Base-by-base conservation (phyloP, 2,888 invertebrate species). In the Philonicus albiceps region DNA sequence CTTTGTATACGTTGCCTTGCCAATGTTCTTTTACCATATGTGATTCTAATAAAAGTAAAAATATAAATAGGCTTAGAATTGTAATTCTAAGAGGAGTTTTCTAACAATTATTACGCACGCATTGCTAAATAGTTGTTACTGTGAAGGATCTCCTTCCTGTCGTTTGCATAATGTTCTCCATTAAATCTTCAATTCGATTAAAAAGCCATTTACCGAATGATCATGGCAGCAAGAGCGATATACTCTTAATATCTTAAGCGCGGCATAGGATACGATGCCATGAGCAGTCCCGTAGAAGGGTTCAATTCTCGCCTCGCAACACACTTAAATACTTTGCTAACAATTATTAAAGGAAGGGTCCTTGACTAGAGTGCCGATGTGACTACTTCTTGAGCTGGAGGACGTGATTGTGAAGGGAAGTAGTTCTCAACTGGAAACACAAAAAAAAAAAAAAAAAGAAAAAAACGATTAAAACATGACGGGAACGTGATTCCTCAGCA, bases 401-500 rank as follows among this genome's bases (percentile, higher is more conserved):
- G 81, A 87, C 87, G 87, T 87, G 87, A 87, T 87, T 86, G 76
- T 34, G 76, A 87, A 86, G 81, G 75, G 75, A 86, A 43, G 78
- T 64, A 76, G 55, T 80, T 81, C 86, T 81, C 55, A 74, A 81
- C 81, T 81, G 49, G 75, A 84, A 74, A n/a, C n/a, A n/a, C n/a
- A n/a, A n/a, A n/a, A n/a, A n/a, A n/a, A n/a, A n/a, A n/a, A n/a
- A n/a, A n/a, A n/a, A n/a, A n/a, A n/a, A n/a, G n/a, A n/a, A n/a
- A 83, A 73, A 73, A 84, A 84, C 87, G 87, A 87, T 87, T 87
- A 87, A 87, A 87, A 87, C 84, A 84, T 87, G 64, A 73, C 83
- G 27, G 31, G 72, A 19, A 87, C 87, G 87, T 87, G 87, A 87
- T 85, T 34, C 83, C 34, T 53, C 81, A 83, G 37, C 83, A 86